A percentile compares a stretch with the other conserved stretches of the same genome.
Conservation (phyloP, 2,113 vertebrate genomes). For the Lampris megalopsis region DNA sequence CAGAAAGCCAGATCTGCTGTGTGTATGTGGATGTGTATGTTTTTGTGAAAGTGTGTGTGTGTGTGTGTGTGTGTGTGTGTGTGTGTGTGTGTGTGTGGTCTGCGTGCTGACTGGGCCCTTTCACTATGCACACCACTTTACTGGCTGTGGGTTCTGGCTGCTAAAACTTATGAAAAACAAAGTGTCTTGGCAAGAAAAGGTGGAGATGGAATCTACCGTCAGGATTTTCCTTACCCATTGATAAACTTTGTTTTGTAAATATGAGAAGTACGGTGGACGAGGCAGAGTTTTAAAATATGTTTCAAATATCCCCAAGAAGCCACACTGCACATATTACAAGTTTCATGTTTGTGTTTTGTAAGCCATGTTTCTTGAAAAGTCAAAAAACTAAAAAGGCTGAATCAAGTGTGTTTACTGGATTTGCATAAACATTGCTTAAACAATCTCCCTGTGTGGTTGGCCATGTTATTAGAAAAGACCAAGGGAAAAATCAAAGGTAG, state of each 20-base stretch:
- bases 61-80: conserved; percentile 22
- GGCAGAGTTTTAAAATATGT: neutral
- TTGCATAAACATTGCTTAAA: no score
- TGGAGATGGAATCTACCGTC: neutral
- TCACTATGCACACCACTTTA: conserved; percentile 49
- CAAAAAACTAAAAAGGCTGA: no score
- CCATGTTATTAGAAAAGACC: no score
- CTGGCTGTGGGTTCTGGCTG: conserved; percentile 37
- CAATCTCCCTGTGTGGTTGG: no score
- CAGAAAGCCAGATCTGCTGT: conserved; percentile 74
- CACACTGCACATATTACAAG: neutral
- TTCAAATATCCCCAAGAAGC: neutral
- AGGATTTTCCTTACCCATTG: no score
- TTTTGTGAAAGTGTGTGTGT: neutral
- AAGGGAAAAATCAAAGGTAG: no score
- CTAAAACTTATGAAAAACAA: conserved; percentile 53
- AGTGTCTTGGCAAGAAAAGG: conserved; percentile 15
- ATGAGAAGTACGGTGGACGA: no score
- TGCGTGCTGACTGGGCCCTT: conserved; percentile 67
- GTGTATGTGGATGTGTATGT: conserved; percentile 35
- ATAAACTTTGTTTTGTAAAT: no score
- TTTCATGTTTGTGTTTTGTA: neutral
- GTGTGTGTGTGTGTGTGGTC: conserved; percentile 60
- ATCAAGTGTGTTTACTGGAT: no score
- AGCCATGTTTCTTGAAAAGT: no score